Conservation (phyloP, 2,888 invertebrate genomes). For the Trichogramma dendrolimi region DNA sequence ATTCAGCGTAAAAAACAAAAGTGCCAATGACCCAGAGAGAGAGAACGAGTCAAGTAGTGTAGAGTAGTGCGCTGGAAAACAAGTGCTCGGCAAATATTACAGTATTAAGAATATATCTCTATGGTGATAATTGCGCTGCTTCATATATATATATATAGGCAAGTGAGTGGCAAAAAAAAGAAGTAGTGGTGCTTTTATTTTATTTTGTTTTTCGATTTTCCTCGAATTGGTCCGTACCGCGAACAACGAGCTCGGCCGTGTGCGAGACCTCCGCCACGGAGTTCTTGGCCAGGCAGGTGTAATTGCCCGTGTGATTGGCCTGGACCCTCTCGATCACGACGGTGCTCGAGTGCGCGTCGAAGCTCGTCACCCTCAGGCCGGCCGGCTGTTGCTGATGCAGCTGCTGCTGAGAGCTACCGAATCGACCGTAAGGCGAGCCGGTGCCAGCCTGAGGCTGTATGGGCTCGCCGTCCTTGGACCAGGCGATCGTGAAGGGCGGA, state of each 20-base stretch:
- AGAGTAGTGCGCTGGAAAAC: too few relatives aligned
- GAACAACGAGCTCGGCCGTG: conserved; percentile 54
- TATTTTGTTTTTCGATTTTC: too few relatives aligned
- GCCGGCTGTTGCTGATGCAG: conserved; percentile 19
- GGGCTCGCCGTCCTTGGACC: conserved; percentile 83
- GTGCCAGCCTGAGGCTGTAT: conserved; percentile 61
- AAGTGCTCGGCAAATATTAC: too few relatives aligned
- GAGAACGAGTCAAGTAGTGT: too few relatives aligned
- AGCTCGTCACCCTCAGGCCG: conserved; percentile 48
- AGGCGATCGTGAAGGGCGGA: conserved; percentile 83
- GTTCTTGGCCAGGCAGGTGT: conserved; percentile 88
- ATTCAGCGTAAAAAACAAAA: too few relatives aligned
- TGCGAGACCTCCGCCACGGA: conserved; percentile 62
- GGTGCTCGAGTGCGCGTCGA: conserved; percentile 80
- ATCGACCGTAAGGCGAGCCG: conserved; percentile 32
- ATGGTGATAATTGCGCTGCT: too few relatives aligned
- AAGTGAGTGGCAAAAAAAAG: too few relatives aligned
- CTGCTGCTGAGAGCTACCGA: conserved; percentile 25
- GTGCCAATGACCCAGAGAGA: too few relatives aligned
- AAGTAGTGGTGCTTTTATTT: too few relatives aligned
- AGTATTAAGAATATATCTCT: too few relatives aligned
- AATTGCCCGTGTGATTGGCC: conserved; percentile 82
- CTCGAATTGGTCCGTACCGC: conserved; percentile 43
- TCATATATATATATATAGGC: too few relatives aligned
- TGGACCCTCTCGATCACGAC: conserved; percentile 81